phyloP scores from a whole-genome alignment of 2,888 invertebrate genomes.

The Aelia acuminata region DNA sequence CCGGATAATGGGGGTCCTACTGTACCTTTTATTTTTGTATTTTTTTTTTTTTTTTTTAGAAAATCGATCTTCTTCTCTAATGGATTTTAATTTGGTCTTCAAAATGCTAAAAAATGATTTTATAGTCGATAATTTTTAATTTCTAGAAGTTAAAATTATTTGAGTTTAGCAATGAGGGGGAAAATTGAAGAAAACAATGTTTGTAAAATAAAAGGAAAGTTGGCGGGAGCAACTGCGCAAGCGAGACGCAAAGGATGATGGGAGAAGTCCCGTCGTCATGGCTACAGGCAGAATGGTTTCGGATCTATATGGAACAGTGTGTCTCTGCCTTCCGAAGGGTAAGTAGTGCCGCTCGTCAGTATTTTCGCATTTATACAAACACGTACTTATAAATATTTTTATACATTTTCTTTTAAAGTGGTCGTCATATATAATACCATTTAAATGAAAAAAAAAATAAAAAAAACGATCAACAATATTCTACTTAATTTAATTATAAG shows the following conservation, averaged over 20 bases:
- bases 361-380: neutral
- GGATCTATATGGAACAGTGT: conserved; percentile 9
- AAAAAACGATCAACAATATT: no score
- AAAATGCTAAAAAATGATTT: no score
- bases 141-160: no score
- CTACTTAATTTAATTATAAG: no score
- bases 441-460: no score
- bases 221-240: conserved; percentile 4
- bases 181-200: neutral
- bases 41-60: no score
- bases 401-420: neutral
- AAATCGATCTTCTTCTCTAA: no score
- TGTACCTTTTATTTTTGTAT: no score
- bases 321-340: neutral
- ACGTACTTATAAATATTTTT: neutral
- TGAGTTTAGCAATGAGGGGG: neutral
- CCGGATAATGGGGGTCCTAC: no score
- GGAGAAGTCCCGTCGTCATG: conserved; percentile 2
- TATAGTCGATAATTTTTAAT: no score
- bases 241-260: neutral
- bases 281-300: neutral
- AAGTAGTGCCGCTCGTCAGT: neutral
- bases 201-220: neutral
- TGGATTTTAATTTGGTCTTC: no score
- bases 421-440: no score